Conservation (phyloP, 2,888 invertebrate species). For the Agriotes lineatus region DNA sequence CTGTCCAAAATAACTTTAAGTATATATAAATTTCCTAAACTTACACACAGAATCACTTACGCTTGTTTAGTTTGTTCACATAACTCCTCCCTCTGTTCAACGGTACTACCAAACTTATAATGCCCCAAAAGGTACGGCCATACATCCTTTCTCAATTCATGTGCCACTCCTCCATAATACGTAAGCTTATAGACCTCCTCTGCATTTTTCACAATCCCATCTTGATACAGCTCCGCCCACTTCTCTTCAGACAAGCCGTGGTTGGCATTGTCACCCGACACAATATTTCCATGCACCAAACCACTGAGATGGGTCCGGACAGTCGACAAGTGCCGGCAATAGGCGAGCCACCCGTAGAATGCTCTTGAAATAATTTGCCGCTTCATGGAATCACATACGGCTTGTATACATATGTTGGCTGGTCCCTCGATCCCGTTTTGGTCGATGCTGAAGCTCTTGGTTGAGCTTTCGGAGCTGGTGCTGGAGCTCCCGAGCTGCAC, state of each 20-base stretch:
- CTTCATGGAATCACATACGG: slow-evolving; percentile 95
- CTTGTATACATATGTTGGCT: slow-evolving; percentile 63
- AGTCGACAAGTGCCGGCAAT: slow-evolving; percentile 92
- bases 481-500: slow-evolving; percentile 75
- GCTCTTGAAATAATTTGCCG: slow-evolving; percentile 95
- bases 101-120: slow-evolving; percentile 82
- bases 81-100: slow-evolving; percentile 74
- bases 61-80: slow-evolving; percentile 76
- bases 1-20: too few species aligned
- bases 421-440: slow-evolving; percentile 63
- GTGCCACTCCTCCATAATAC: slow-evolving; percentile 89
- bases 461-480: slow-evolving; percentile 77
- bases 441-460: slow-evolving; percentile 68
- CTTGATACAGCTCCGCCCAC: slow-evolving; percentile 78
- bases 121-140: slow-evolving; percentile 93
- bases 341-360: slow-evolving; percentile 96
- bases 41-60: slow-evolving; percentile 54
- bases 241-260: slow-evolving; percentile 81
- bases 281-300: slow-evolving; percentile 81
- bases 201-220: slow-evolving; percentile 74
- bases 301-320: slow-evolving; percentile 93
- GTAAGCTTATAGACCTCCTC: slow-evolving; percentile 85
- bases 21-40: too few species aligned
- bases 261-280: slow-evolving; percentile 75
- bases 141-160: slow-evolving; percentile 80